Base-by-base conservation (phyloP, 2,888 invertebrate genomes). In the Drosophila lutescens region DNA sequence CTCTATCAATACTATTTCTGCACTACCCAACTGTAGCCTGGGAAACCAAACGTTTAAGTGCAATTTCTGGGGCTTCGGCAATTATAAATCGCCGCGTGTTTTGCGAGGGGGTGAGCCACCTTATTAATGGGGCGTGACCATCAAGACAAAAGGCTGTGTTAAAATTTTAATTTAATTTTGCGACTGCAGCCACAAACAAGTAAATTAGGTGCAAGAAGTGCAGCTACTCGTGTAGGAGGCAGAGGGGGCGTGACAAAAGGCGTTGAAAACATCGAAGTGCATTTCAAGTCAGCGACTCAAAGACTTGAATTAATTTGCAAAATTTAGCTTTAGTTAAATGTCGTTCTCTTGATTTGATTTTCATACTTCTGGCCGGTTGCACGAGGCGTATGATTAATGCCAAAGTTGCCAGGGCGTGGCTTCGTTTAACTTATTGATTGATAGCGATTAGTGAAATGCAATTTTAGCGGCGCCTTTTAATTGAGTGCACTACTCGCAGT, bases 401-500 rank as follows among this genome's bases (percentile, higher is more conserved):
- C 46, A 66, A n/a, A 55, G 46, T 67, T 34, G 46, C 38, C 36
- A 1, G 57, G 79, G 76, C 82, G 68, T 63, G 70, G 46, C 44
- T 17, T 17, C 41, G 36, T 26, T 44, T 23, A 38, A 40, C 34
- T 70, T 73, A 78, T 78, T 66, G 85, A 83, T 76, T 57, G 61
- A 66, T 55, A 54, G 44, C 53, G 82, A 84, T 85, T 78, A 67
- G 59, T 49, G 26, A 55, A 66, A 55, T 74, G 69, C 62, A 50
- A 53, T 67, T 63, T 58, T 46, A 72, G 69, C 80, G 80, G 69
- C 86, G 86, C 80, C 78, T 78, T 85, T 82, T 78, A 87, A 84
- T 84, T 78, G 77, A 85, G 78, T 71, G 70, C 65, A 68, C 41
- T 54, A 38, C 41, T 55, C 10, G 51, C 44, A 62, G 54, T 50